Percentiles rank a stretch among this genome's conserved stretches.
phyloP scores from a whole-genome alignment of 2,113 vertebrate species.

The Gavialis gangeticus region DNA sequence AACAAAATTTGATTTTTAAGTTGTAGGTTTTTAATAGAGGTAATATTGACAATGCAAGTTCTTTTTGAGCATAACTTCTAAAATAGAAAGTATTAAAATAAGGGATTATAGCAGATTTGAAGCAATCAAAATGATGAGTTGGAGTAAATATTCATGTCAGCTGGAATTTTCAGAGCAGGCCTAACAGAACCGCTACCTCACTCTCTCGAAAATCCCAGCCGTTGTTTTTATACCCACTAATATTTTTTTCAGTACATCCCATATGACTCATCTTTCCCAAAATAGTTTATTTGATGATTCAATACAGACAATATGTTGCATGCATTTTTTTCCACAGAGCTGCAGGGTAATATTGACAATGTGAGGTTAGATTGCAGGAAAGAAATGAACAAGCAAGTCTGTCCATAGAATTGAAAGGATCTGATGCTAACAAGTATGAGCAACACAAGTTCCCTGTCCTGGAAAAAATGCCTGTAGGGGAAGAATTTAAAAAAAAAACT shows the following conservation, averaged over 20 bases:
- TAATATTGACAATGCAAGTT: neutral
- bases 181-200: neutral
- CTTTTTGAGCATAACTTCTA: neutral
- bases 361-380: neutral
- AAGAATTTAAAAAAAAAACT: neutral
- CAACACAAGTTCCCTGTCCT: neutral
- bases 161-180: neutral
- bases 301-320: neutral
- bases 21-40: neutral
- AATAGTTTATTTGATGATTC: slow-evolving; percentile 42
- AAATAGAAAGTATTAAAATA: neutral
- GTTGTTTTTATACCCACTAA: slow-evolving; percentile 20
- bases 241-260: neutral
- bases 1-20: neutral
- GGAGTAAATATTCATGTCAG: neutral
- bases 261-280: slow-evolving; percentile 42
- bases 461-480: neutral
- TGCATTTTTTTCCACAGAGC: neutral
- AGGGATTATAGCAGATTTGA: neutral
- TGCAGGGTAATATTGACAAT: neutral
- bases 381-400: neutral
- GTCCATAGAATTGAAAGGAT: neutral
- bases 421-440: neutral
- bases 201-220: neutral
- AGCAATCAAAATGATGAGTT: neutral